Percentiles rank a stretch among this genome's conserved stretches.
Evolutionary conservation across 2,888 invertebrate genomes (phyloP).

Genomic region (Plebejus anna): DNA sequence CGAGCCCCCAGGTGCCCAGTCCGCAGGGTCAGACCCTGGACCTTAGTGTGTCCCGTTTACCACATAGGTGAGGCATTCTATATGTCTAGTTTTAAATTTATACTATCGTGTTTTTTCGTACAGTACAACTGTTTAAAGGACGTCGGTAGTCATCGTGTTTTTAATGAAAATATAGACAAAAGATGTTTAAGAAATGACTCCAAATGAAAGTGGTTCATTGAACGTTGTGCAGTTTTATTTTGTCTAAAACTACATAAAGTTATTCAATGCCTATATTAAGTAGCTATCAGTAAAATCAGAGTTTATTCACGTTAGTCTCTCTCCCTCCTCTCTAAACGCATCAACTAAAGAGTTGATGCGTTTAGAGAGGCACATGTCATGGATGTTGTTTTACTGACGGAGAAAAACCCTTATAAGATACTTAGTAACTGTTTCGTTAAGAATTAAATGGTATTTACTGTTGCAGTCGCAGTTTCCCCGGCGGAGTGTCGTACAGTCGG

Average conservation of each 20-base stretch:
- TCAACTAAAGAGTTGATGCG: too few relatives aligned
- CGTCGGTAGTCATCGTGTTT: too few relatives aligned
- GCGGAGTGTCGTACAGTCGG: conserved; percentile 87
- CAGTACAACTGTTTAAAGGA: too few relatives aligned
- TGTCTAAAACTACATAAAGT: too few relatives aligned
- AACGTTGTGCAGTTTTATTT: too few relatives aligned
- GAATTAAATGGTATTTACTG: conserved; percentile 31
- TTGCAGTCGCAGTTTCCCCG: conserved; percentile 80
- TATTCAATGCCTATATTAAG: not conserved
- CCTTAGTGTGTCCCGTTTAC: conserved; percentile 91
- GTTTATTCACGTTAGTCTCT: too few relatives aligned
- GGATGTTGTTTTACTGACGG: not conserved
- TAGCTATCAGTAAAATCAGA: not conserved
- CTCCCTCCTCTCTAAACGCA: too few relatives aligned
- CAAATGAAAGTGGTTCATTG: too few relatives aligned
- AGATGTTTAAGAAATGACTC: too few relatives aligned
- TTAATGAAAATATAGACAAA: too few relatives aligned
- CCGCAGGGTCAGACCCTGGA: conserved; percentile 95
- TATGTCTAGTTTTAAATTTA: conserved; percentile 23
- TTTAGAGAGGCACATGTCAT: not conserved
- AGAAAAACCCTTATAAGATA: not conserved
- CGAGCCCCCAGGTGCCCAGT: conserved; percentile 94
- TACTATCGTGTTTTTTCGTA: not conserved
- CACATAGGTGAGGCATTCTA: conserved; percentile 85
- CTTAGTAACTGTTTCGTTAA: not conserved